Evolutionary conservation across 2,113 vertebrate species (phyloP).

Genomic region (Odocoileus hemionus): DNA sequence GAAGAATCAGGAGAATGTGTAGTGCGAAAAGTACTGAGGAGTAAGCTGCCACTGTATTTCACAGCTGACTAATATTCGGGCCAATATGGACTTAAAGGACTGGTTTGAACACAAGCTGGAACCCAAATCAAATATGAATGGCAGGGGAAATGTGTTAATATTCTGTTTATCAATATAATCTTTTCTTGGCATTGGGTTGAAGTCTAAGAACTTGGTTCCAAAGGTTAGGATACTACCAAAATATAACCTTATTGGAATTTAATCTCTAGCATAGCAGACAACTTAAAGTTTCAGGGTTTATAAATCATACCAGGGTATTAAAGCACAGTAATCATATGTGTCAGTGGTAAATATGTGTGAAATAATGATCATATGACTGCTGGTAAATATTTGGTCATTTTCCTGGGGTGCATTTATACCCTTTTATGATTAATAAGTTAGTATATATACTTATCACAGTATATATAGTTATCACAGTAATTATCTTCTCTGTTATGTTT

Average conservation of each 20-base stretch:
- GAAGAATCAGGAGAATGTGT: background rate
- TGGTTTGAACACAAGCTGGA: slow-evolving; percentile 45
- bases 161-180: slow-evolving; percentile 48
- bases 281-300: slow-evolving; percentile 67
- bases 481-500: slow-evolving; percentile 82
- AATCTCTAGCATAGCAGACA: slow-evolving; percentile 33
- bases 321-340: slow-evolving; percentile 68
- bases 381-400: slow-evolving; percentile 69
- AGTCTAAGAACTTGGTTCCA: slow-evolving; percentile 22
- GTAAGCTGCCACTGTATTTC: background rate
- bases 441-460: slow-evolving; percentile 79
- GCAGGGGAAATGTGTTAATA: slow-evolving; percentile 53
- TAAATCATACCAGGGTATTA: slow-evolving; percentile 74
- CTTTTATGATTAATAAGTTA: slow-evolving; percentile 80
- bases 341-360: slow-evolving; percentile 73
- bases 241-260: slow-evolving; percentile 52
- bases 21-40: background rate
- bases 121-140: slow-evolving; percentile 45
- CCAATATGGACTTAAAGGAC: slow-evolving; percentile 61
- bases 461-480: slow-evolving; percentile 84
- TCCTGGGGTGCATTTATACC: slow-evolving; percentile 81
- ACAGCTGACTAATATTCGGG: slow-evolving; percentile 63
- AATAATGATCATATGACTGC: slow-evolving; percentile 72
- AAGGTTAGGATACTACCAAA: slow-evolving; percentile 53
- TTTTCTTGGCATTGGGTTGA: slow-evolving; percentile 62